Base-by-base conservation (phyloP, 2,113 vertebrate species). In the Thymallus thymallus region DNA sequence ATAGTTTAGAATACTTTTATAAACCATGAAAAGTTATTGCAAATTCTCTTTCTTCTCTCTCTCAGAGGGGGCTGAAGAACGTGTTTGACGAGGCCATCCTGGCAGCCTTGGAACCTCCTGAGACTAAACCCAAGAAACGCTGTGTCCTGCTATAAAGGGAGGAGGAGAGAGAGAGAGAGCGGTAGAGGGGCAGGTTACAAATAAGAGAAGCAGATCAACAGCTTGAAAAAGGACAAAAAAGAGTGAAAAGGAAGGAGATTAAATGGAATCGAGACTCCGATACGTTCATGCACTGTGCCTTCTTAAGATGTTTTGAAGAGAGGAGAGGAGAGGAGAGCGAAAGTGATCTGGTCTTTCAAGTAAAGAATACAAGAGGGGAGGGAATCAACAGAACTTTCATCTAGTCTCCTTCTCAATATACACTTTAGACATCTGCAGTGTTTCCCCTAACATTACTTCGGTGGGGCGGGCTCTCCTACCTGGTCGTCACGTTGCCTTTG, bases 51-150 rank as follows among this genome's bases (percentile, higher is more conserved):
- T 61, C 18, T 3, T 45, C 35, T 70, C 1, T 68, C 35, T 68
- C 29, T 64, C 82, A 94, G 93, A 85, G 93, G 83, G 93, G 93
- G 18, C 89, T 94, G 71, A 94, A 94, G 85, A 94, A 94, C 3
- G 93, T 94, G 80, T 94, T 94, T 68, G 93, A 94, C 6, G 93
- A 94, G 85, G 93, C 93, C 73, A 94, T 94, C 69, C 84, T 94
- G 75, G 93, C 93, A 5, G 93, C 93, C 2, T 80, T 94, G 88
- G 93, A 94, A 80, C 93, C 93, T 35, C 93, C 93, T 0, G 93
- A 93, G 90, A 91, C 88, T 77, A 93, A 94, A 87, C 84, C 81
- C 63, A 94, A 91, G 86, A 91, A 84, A 77, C 92, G 85, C 84
- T 94, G 93, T 23, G 0, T 86, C 46, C 88, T 94, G 68, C 86